Percentiles rank a stretch among this genome's conserved stretches.
Conservation (phyloP, 1,140 invertebrate species). For the Orius insidiosus region DNA sequence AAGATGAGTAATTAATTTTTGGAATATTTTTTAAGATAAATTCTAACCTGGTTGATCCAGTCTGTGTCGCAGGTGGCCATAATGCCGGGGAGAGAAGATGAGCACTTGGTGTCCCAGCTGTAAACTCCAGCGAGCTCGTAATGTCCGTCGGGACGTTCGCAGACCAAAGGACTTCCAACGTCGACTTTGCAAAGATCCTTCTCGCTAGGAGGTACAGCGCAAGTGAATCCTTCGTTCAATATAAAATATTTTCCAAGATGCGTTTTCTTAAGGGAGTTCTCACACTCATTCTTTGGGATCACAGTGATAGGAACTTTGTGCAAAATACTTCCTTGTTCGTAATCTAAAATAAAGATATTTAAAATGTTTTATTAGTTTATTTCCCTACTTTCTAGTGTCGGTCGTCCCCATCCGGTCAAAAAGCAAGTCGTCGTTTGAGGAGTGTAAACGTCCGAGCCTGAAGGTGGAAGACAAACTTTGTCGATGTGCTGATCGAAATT, state of each 20-base stretch:
- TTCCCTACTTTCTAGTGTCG: constrained; percentile 50
- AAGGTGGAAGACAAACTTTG: constrained; percentile 46
- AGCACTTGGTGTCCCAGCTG: constrained; percentile 47
- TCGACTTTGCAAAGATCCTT: constrained; percentile 39
- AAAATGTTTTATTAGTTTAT: no score
- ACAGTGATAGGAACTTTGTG: constrained; percentile 51
- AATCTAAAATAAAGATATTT: constrained; percentile 34
- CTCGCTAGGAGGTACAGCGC: constrained; percentile 29
- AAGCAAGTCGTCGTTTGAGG: constrained; percentile 39
- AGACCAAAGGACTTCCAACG: constrained; percentile 57
- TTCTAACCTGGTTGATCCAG: constrained; percentile 24
- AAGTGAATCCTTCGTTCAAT: constrained; percentile 29
- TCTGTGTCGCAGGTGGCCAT: constrained; percentile 25
- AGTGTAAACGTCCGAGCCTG: constrained; percentile 24
- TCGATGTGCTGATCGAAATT: constrained; percentile 46
- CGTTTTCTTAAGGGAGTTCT: constrained; percentile 24
- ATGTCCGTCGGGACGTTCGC: constrained; percentile 43
- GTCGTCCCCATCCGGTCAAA: constrained; percentile 68
- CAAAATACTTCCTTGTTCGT: constrained; percentile 51
- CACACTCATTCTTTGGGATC: constrained; percentile 38
- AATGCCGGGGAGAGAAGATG: constrained; percentile 24
- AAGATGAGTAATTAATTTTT: no score
- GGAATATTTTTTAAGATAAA: no score
- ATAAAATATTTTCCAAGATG: constrained; percentile 26
- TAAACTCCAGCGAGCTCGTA: constrained; percentile 56